phyloP scores from a whole-genome alignment of 2,797 vertebrate species.

The Gephyroberyx darwinii region DNA sequence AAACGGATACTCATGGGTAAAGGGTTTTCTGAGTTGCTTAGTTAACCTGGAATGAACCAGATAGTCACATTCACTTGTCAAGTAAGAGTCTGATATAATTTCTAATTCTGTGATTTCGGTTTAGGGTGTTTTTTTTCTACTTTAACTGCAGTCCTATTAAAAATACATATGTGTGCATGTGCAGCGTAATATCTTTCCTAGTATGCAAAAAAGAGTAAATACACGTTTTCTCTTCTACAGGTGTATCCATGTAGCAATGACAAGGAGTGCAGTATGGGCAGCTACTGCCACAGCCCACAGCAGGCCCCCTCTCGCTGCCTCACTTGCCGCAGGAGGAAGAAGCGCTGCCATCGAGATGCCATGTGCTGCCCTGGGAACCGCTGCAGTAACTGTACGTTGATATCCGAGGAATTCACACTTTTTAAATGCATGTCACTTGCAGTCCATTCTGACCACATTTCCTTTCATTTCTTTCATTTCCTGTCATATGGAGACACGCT shows the following conservation, averaged over 20 bases:
- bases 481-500: conserved; percentile 39
- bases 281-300: conserved; percentile 96
- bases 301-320: conserved; percentile 90
- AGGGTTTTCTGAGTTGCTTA: not conserved
- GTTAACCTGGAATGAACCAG: not conserved
- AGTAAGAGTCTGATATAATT: too few relatives aligned
- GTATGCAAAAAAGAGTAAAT: not conserved
- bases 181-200: not conserved
- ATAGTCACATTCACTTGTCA: not conserved
- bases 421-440: not conserved
- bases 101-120: too few relatives aligned
- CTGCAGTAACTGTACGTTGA: conserved; percentile 91
- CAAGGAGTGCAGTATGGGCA: conserved; percentile 91
- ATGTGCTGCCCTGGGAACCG: conserved; percentile 96
- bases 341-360: conserved; percentile 92
- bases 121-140: too few relatives aligned
- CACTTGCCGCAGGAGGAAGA: conserved; percentile 93
- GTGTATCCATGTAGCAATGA: conserved; percentile 93
- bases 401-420: not conserved
- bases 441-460: conserved; percentile 6
- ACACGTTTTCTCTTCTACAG: conserved; percentile 66
- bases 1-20: conserved; percentile 5
- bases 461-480: conserved; percentile 20
- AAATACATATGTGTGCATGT: not conserved
- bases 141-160: not conserved